phyloP scores from a whole-genome alignment of 1,140 invertebrate species.

The Bombus picipes region DNA sequence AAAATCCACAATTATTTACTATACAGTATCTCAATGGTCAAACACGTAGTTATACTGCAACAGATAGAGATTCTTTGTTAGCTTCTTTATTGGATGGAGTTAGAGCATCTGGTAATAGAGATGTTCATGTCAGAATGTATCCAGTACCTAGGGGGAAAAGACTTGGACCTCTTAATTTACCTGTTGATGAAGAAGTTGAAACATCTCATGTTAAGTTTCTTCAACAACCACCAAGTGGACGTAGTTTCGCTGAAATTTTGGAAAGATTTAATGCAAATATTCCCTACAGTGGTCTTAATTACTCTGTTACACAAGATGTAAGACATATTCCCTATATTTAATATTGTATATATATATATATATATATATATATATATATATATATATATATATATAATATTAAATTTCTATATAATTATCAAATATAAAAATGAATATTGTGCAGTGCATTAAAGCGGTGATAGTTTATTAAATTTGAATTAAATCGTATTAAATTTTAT shows the following conservation, averaged over 20 bases:
- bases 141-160: slow-evolving; percentile 92
- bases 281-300: slow-evolving; percentile 97
- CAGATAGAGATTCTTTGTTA: slow-evolving; percentile 95
- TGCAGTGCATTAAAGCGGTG: slow-evolving; percentile 71
- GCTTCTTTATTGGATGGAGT: slow-evolving; percentile 98
- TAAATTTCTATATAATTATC: not conserved
- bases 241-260: slow-evolving; percentile 88
- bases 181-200: slow-evolving; percentile 98
- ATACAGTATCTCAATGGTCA: slow-evolving; percentile 98
- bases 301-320: slow-evolving; percentile 98
- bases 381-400: slow-evolving; percentile 11
- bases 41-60: slow-evolving; percentile 93
- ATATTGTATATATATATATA: not conserved
- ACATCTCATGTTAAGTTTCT: slow-evolving; percentile 92
- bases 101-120: slow-evolving; percentile 96
- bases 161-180: slow-evolving; percentile 92
- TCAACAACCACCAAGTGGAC: slow-evolving; percentile 87
- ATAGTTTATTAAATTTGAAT: slow-evolving; percentile 3
- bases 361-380: slow-evolving; percentile 4
- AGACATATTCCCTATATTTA: slow-evolving; percentile 76
- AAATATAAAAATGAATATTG: not conserved
- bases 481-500: not conserved
- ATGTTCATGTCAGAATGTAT: slow-evolving; percentile 97
- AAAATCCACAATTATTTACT: slow-evolving; percentile 96
- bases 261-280: slow-evolving; percentile 98